phyloP scores from a whole-genome alignment of 2,888 invertebrate species.

The Arge pagana region DNA sequence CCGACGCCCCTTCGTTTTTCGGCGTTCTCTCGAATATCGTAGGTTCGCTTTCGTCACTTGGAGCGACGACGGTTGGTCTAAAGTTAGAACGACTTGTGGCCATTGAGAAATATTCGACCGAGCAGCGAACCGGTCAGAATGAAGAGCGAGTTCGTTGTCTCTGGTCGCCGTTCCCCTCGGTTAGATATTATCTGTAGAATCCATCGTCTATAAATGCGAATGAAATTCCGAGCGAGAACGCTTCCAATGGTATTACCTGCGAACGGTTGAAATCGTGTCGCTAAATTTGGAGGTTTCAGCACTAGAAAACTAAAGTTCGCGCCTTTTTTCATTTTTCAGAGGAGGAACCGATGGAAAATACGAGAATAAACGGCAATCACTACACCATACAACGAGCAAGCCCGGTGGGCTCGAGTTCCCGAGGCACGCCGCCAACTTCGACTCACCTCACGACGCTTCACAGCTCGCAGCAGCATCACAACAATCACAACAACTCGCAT shows the following conservation, averaged over 20 bases:
- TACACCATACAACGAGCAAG: constrained; percentile 42
- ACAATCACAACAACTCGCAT: constrained; percentile 46
- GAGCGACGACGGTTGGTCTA: too few species aligned
- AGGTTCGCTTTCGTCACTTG: too few species aligned
- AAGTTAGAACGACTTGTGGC: too few species aligned
- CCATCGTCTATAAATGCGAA: constrained; percentile 1
- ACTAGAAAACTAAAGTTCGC: neutral
- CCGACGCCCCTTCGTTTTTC: too few species aligned
- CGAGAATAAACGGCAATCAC: constrained; percentile 49
- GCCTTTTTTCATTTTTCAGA: constrained; percentile 43
- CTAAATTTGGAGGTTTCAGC: neutral
- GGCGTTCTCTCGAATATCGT: too few species aligned
- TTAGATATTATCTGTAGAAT: constrained; percentile 9
- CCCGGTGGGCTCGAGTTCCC: constrained; percentile 47
- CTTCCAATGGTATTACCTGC: neutral
- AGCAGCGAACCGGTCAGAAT: constrained; percentile 3
- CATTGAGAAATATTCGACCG: constrained; percentile 12
- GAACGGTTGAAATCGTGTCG: neutral
- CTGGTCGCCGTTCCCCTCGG: neutral
- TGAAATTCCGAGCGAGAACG: constrained; percentile 7
- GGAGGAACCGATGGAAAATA: constrained; percentile 51
- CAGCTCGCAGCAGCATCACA: constrained; percentile 40
- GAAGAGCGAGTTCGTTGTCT: constrained; percentile 12
- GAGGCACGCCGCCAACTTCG: constrained; percentile 46
- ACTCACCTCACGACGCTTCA: constrained; percentile 50